Evolutionary conservation across 2,113 vertebrate genomes (phyloP), one percentile per base, ranked within the genome.

Genomic region (Forbesichthys papilliferus): DNA sequence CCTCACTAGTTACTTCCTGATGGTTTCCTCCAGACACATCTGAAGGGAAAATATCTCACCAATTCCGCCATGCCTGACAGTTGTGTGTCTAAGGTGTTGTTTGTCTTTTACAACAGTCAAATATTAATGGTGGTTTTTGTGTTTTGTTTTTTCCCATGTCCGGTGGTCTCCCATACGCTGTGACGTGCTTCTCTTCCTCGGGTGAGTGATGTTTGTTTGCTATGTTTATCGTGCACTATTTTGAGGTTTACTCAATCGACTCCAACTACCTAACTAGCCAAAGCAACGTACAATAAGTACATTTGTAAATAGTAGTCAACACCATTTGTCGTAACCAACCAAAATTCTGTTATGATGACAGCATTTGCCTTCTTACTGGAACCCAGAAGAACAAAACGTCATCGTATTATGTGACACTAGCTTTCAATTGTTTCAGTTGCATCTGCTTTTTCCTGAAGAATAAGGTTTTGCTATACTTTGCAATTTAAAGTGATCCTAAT

Each of bases 141-240:
- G 36, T 3, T 9, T 48, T 71, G 73, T 75, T 73, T 27, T 68
- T 76, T 84, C 84, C 13, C 74, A 90, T 91, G 85, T 87, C 61
- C 78, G 65, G 53, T 53, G 71, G 71, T 42, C 36, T 47, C 34
- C 64, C 78, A 52, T 48, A 48, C 59, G 64, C 14, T 9, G 36
- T 27, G 27, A 27, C 27, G 27, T 60, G 55, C 48, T 14, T 58
- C 55, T 66, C 55, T 27, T 60, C 36, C 27, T 5, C 8, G 89
- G 89, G 89, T 90, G 70, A 89, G 89, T 88, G 62, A n/a, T 57
- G 8, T 57, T 83, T 81, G 8, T 74, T 52, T 73, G 18, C 64
- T 34, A 7, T 53, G 3, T 64, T 11, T 64, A 61, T 47, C 7
- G 33, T 66, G 33, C 13, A 0, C 51, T 5, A 27, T 66, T 11